Conservation (phyloP, 2,113 vertebrate species). For the Phrynosoma platyrhinos region DNA sequence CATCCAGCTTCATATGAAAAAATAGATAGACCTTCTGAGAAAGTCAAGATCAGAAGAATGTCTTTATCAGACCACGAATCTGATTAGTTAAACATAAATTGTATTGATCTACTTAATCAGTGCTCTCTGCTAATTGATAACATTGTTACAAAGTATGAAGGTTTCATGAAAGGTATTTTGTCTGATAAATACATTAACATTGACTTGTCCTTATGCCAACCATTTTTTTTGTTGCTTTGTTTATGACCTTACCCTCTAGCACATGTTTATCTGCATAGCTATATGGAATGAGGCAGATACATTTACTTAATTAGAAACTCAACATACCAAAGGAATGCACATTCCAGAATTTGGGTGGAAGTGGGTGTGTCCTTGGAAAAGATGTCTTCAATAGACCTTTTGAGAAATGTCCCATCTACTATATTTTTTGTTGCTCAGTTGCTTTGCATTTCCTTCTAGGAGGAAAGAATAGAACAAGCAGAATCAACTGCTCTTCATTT, state of each 20-base stretch:
- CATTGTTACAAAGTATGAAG: slow-evolving; percentile 32
- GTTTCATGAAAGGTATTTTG: slow-evolving; percentile 29
- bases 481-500: too few species aligned
- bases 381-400: neutral
- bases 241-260: neutral
- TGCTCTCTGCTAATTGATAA: slow-evolving; percentile 38
- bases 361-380: neutral
- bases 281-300: neutral
- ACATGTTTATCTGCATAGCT: neutral
- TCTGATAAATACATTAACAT: slow-evolving; percentile 37
- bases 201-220: slow-evolving; percentile 22
- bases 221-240: neutral
- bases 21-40: neutral
- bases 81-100: slow-evolving; percentile 40
- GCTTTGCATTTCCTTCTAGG: neutral
- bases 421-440: neutral
- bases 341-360: neutral
- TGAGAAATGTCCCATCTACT: neutral
- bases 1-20: neutral
- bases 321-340: neutral
- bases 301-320: neutral
- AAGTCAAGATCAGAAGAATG: slow-evolving; percentile 38
- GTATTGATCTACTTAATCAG: slow-evolving; percentile 41
- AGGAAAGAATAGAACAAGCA: neutral
- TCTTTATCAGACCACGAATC: slow-evolving; percentile 41